phyloP scores from a whole-genome alignment of 2,888 invertebrate genomes.

The Hypomecis punctinalis region DNA sequence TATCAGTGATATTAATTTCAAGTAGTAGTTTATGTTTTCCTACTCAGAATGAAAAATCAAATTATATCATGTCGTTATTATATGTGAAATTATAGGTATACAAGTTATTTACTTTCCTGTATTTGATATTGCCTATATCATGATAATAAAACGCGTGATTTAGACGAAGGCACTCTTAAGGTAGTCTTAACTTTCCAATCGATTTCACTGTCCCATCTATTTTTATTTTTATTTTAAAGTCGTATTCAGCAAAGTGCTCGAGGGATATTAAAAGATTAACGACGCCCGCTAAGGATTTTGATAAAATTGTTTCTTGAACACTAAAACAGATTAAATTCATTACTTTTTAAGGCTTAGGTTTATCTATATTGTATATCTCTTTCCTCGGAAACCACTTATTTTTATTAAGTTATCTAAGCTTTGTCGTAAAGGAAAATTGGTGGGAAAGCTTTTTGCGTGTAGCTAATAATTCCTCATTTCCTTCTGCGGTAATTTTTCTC shows the following conservation, averaged over 20 bases:
- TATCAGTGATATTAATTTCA: no score
- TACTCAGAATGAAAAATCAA: no score
- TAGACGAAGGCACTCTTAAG: no score
- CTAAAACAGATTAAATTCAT: conserved; percentile 13
- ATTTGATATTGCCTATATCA: no score
- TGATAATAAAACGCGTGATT: no score
- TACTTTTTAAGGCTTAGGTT: conserved; percentile 4
- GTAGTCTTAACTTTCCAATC: conserved; percentile 57
- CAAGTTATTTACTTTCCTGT: no score
- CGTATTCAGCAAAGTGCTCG: conserved; percentile 59
- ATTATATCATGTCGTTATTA: no score
- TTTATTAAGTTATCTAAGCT: conserved; percentile 9
- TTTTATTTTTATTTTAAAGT: conserved; percentile 68
- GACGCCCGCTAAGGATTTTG: conserved; percentile 20
- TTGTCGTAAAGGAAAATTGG: conserved; percentile 17
- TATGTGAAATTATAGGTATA: no score
- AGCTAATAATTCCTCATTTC: conserved; percentile 26
- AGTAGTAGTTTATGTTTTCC: no score
- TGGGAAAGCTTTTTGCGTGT: conserved; percentile 19
- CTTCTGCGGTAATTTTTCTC: conserved; percentile 17
- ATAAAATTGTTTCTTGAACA: conserved; percentile 16
- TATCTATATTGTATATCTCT: conserved; percentile 3
- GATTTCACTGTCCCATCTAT: conserved; percentile 64
- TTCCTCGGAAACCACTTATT: conserved; percentile 1
- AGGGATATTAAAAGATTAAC: conserved; percentile 66